Percentiles rank a stretch among this genome's conserved stretches.
phyloP scores from a whole-genome alignment of 2,113 vertebrate species.

The Pteruthius melanotis region DNA sequence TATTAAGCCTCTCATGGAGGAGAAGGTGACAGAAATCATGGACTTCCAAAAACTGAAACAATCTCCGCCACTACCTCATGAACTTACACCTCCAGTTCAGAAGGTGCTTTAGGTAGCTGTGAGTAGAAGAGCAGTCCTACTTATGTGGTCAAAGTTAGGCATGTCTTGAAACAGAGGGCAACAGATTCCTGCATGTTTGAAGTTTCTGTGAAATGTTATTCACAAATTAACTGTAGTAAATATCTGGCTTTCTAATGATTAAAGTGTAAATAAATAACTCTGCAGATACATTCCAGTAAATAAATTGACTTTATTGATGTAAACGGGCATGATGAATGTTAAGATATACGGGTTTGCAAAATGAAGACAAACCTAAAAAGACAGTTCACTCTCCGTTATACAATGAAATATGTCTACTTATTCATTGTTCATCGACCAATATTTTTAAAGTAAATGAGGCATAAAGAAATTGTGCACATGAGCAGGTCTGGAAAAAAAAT shows the following conservation, averaged over 20 bases:
- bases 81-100: not conserved
- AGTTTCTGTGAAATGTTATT: not conserved
- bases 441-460: slow-evolving; percentile 45
- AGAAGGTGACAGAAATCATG: not conserved
- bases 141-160: not conserved
- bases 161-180: not conserved
- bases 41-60: not conserved
- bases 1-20: not conserved
- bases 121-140: not conserved
- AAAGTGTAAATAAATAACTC: not conserved
- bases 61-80: not conserved
- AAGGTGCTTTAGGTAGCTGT: not conserved
- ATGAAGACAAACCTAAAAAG: slow-evolving; percentile 1
- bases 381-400: not conserved
- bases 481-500: not conserved
- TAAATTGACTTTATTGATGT: not conserved
- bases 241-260: not conserved
- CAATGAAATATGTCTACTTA: slow-evolving; percentile 10
- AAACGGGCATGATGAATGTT: not conserved
- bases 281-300: not conserved
- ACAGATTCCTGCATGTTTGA: not conserved
- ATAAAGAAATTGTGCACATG: slow-evolving; percentile 9
- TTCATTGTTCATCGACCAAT: slow-evolving; percentile 34
- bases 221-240: not conserved
- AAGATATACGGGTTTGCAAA: not conserved